Percentiles rank a stretch among this genome's conserved stretches.
Evolutionary conservation across 2,113 vertebrate genomes (phyloP).

Genomic region (Mesembrinibis cayennensis): DNA sequence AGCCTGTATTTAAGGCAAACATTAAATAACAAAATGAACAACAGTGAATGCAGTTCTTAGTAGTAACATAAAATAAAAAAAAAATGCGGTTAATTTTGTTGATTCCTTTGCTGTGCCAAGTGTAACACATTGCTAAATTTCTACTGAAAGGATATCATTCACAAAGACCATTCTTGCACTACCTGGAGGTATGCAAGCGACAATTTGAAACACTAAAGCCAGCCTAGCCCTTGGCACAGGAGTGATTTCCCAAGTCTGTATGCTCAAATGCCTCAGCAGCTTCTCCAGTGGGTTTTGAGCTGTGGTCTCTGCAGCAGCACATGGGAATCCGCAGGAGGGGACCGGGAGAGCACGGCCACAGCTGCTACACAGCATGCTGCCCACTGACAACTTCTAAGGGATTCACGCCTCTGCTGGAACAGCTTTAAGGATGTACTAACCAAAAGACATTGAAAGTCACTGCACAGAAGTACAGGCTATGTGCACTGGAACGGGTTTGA

Average conservation of each 20-base stretch:
- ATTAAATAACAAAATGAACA: neutral
- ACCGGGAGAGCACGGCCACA: fast-evolving
- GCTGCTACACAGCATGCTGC: neutral
- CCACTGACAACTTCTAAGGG: neutral
- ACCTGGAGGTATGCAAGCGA: neutral
- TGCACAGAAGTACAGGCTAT: neutral
- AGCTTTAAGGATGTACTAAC: neutral
- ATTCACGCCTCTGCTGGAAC: neutral
- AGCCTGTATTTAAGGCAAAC: neutral
- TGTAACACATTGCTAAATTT: neutral
- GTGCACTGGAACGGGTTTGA: neutral
- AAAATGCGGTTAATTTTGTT: neutral
- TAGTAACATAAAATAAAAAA: neutral
- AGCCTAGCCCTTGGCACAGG: neutral
- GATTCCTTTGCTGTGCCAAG: neutral
- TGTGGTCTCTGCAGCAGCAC: neutral
- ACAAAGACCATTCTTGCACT: neutral
- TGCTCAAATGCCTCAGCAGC: neutral
- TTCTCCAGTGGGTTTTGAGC: neutral
- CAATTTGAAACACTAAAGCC: neutral
- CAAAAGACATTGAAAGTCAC: neutral
- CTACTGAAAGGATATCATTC: neutral
- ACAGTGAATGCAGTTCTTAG: neutral
- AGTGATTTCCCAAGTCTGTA: fast-evolving
- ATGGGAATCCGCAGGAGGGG: neutral